Evolutionary conservation across 2,797 vertebrate species (phyloP).

Genomic region (Pempheris klunzingeri): DNA sequence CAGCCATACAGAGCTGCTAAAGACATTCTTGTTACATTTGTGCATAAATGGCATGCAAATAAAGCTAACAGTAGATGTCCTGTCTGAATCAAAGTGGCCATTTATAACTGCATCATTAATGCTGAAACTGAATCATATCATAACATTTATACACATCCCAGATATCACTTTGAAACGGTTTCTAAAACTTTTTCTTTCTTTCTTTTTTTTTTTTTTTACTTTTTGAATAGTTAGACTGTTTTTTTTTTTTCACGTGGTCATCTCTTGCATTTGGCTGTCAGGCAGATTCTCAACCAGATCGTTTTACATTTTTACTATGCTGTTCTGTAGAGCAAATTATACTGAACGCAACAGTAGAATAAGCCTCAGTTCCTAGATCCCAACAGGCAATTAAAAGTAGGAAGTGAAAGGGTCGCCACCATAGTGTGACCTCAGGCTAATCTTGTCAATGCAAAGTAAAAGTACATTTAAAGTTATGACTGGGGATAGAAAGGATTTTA

Average conservation of each 20-base stretch:
- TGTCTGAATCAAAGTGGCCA: background rate
- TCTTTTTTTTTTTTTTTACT: no score
- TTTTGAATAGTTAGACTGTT: no score
- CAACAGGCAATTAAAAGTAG: conserved; percentile 65
- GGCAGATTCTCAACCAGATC: background rate
- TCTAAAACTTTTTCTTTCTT: background rate
- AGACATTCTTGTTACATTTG: background rate
- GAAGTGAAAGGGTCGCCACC: conserved; percentile 44
- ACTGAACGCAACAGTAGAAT: conserved; percentile 36
- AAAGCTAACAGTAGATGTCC: background rate
- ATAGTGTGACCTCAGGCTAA: conserved; percentile 44
- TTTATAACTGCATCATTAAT: background rate
- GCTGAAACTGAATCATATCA: background rate
- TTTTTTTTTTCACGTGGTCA: conserved; percentile 3
- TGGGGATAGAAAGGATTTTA: background rate
- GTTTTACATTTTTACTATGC: conserved; percentile 23
- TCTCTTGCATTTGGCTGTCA: conserved; percentile 11
- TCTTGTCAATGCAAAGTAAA: conserved; percentile 38
- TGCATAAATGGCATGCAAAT: background rate
- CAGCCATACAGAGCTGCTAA: background rate
- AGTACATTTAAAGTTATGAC: conserved; percentile 44
- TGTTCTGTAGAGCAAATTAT: conserved; percentile 44
- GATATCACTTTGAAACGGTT: background rate
- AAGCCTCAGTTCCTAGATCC: conserved; percentile 38
- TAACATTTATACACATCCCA: background rate